phyloP scores from a whole-genome alignment of 2,888 invertebrate genomes.

The Temnothorax unifasciatus region DNA sequence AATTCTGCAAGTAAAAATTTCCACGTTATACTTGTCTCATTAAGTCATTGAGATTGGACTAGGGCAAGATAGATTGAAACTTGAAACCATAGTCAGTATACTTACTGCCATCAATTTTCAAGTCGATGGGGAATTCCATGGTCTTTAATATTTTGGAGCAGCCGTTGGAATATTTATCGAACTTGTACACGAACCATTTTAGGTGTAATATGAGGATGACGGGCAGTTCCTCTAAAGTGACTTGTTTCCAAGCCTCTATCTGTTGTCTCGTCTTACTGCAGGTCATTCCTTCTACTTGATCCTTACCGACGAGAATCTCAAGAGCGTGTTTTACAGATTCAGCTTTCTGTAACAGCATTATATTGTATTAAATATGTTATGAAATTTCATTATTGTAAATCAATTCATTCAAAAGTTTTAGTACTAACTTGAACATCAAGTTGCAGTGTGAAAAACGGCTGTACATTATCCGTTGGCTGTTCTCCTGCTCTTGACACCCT shows the following conservation, averaged over 20 bases:
- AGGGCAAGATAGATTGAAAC: background rate
- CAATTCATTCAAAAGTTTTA: background rate
- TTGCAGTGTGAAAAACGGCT: constrained; percentile 98
- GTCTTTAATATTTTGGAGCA: constrained; percentile 97
- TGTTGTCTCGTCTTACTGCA: constrained; percentile 93
- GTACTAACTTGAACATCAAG: constrained; percentile 94
- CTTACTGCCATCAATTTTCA: constrained; percentile 96
- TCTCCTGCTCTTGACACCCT: constrained; percentile 92
- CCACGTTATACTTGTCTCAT: background rate
- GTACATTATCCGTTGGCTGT: constrained; percentile 95
- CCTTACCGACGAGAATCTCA: constrained; percentile 94
- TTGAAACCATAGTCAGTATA: constrained; percentile 73
- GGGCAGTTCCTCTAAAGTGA: constrained; percentile 95
- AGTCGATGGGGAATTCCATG: constrained; percentile 95
- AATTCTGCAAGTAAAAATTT: constrained; percentile 89
- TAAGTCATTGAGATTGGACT: background rate
- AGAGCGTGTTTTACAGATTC: constrained; percentile 95
- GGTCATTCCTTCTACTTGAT: constrained; percentile 95
- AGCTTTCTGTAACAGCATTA: constrained; percentile 89
- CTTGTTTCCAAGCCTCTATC: constrained; percentile 96
- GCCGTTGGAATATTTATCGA: constrained; percentile 88
- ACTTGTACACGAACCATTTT: constrained; percentile 97
- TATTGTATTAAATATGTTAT: background rate
- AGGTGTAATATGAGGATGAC: constrained; percentile 96
- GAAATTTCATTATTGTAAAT: constrained; percentile 9